Base-by-base conservation (phyloP, 2,113 vertebrate species). In the Brienomyrus brachyistius region DNA sequence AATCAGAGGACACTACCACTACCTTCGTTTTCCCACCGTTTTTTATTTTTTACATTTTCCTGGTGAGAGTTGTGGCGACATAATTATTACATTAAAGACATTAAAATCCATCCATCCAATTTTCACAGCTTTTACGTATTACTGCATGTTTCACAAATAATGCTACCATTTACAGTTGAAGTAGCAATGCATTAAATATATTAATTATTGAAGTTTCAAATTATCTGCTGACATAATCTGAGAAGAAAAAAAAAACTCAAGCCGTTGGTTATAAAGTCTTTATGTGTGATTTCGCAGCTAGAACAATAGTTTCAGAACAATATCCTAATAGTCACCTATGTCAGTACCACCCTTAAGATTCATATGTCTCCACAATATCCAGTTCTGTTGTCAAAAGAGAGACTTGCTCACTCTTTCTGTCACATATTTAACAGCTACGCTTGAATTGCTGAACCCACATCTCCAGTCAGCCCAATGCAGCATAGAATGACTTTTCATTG, bases 291-390 rank as follows among this genome's bases (percentile, higher is more conserved):
- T 89, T 50, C 15, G 48, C 86, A 54, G 52, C 74, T 88, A n/a
- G 21, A 40, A 40, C 40, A 40, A 47, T 7, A 83, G 43, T 43
- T 66, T 90, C 89, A 88, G 35, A 54, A 88, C 51, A 56, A 35
- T 80, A 84, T 56, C 47, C 80, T 43, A 50, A 66, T 52, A 21
- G 89, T 62, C 40, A 45, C 89, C 87, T 70, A 62, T 17, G 86
- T 82, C 87, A 48, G 86, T 83, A 86, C 50, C 83, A 74, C 86
- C 82, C 89, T 52, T 50, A 50, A 52, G 43, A 56, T 89, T n/a
- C 87, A 90, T 90, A 66, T 82, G 88, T 92, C 89, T 92, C 51
- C 54, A 54, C 35, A 88, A 88, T 88, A 91, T 89, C 85, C 89
- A 87, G 40, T 82, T 74, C 87, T 47, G 91, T 89, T 87, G 56